phyloP scores from a whole-genome alignment of 2,113 vertebrate species.

The Dipodomys ordii region DNA sequence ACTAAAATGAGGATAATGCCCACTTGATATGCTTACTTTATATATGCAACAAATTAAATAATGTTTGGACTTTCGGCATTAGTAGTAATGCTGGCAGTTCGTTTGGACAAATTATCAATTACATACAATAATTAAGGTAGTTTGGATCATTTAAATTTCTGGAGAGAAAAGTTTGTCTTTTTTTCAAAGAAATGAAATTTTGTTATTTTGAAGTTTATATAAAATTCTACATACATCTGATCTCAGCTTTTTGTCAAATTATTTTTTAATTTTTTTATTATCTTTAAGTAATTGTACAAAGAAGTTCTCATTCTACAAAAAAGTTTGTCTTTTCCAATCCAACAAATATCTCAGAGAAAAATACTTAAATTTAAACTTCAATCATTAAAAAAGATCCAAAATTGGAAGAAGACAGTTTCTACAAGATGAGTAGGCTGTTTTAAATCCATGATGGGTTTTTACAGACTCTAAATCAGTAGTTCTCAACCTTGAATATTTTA shows the following conservation, averaged over 20 bases:
- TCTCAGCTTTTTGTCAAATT: too few relatives aligned
- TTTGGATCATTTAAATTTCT: neutral
- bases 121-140: neutral
- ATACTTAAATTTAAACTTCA: neutral
- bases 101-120: constrained; percentile 7
- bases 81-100: constrained; percentile 15
- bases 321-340: neutral
- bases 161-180: neutral
- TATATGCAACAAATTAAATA: neutral
- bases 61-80: constrained; percentile 25
- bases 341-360: constrained; percentile 24
- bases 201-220: too few relatives aligned
- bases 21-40: neutral
- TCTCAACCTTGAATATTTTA: neutral
- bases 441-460: neutral
- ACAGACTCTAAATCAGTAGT: neutral
- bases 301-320: neutral
- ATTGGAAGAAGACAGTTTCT: neutral
- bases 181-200: too few relatives aligned
- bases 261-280: too few relatives aligned
- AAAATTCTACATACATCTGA: too few relatives aligned
- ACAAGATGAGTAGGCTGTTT: constrained; percentile 6
- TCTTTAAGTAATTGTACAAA: too few relatives aligned
- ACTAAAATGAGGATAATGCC: neutral
- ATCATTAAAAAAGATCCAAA: constrained; percentile 30